These are phyloP conservation scores for Cheirogaleus medius DNA, from an alignment of 2,113 vertebrate genomes.

Conservation along the genomic window DNA sequence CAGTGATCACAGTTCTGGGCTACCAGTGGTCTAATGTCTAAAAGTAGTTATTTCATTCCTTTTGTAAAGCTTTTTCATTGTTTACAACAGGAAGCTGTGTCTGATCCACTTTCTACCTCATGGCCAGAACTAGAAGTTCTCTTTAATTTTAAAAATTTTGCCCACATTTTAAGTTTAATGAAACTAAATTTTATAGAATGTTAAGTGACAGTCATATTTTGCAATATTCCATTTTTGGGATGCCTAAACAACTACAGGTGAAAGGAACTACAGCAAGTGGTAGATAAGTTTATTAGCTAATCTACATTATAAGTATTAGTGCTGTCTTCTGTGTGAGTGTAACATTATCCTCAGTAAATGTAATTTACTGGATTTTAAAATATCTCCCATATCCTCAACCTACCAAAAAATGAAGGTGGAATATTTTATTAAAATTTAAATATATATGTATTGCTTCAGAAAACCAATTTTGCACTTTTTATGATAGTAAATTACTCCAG, in stretches of 20 bases:
- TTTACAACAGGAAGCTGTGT: neutral
- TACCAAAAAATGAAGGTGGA: neutral
- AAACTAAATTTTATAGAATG: neutral
- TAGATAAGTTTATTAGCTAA: neutral
- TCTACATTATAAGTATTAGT: neutral
- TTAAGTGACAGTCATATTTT: neutral
- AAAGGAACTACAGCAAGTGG: neutral
- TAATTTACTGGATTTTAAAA: constrained; percentile 7
- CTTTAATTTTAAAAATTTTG: neutral
- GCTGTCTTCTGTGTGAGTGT: neutral
- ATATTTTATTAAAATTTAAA: neutral
- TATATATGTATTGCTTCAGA: neutral
- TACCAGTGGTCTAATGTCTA: neutral
- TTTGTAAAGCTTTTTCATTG: neutral
- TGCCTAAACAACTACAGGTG: neutral
- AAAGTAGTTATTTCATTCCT: neutral
- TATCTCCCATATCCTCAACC: neutral
- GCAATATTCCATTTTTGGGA: neutral
- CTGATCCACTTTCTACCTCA: neutral
- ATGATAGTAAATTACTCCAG: neutral
- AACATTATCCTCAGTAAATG: neutral
- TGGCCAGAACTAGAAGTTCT: neutral
- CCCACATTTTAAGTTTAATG: neutral
- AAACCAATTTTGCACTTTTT: neutral
- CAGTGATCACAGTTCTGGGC: neutral